phyloP scores from a whole-genome alignment of 2,113 vertebrate species.

The Micromys minutus region DNA sequence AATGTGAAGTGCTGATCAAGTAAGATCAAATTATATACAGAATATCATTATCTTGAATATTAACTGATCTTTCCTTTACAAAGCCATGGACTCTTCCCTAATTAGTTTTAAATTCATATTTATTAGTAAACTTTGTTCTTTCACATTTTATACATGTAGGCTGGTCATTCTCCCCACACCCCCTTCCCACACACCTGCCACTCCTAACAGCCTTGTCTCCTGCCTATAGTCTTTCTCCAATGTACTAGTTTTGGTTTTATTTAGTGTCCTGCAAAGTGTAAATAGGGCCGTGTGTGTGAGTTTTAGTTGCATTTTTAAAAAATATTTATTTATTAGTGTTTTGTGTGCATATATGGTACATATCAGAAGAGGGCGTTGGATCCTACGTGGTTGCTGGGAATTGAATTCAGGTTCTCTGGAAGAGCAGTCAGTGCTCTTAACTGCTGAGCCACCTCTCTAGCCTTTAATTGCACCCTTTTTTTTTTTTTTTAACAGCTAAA shows the following conservation, averaged over 20 bases:
- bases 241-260: not conserved
- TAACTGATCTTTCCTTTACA: not conserved
- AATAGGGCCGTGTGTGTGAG: not conserved
- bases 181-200: not conserved
- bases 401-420: no score
- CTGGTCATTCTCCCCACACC: not conserved
- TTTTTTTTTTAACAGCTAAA: slow-evolving; percentile 40
- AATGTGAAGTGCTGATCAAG: slow-evolving; percentile 1
- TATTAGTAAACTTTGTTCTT: not conserved
- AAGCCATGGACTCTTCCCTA: slow-evolving; percentile 42
- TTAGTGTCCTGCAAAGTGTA: not conserved
- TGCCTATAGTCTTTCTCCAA: not conserved
- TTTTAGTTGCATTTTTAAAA: slow-evolving; percentile 8
- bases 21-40: slow-evolving; percentile 51
- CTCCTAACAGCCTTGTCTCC: not conserved
- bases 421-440: no score
- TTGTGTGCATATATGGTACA: no score
- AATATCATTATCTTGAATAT: slow-evolving; percentile 7
- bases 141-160: not conserved
- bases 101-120: not conserved
- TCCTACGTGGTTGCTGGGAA: no score
- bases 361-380: no score
- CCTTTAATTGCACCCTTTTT: not conserved
- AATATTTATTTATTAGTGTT: no score
- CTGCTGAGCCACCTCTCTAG: no score